Evolutionary conservation across 1,140 invertebrate species (phyloP), one percentile per base, ranked within the genome.

Genomic region (Cyrtorhinus lividipennis): DNA sequence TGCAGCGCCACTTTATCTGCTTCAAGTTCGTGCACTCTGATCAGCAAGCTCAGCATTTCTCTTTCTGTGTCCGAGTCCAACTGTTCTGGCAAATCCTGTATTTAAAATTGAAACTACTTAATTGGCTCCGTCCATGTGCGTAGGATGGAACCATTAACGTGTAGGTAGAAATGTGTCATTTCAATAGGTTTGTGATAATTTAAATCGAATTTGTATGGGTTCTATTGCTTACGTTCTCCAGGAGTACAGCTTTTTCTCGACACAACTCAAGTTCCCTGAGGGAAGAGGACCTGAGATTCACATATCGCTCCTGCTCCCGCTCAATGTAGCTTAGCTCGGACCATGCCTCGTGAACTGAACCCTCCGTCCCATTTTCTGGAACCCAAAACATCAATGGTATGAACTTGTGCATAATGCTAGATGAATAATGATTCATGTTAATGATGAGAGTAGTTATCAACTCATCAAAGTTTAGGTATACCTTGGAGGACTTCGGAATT

Each of bases 1-100:
- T 94, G 89, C 64, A 93, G 77, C 67, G 92, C 90, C 72, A 91
- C 83, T 74, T 92, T 95, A 71, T 93, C 88, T 0, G 92, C 90
- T 76, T 95, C 91, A 25, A 95, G 75, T 74, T 94, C 89, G 71
- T 95, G 91, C 3, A 94, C 86, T 66, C 87, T 80, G 69, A 90
- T 90, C 68, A 95, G 82, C 22, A 95, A 74, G 12, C 84, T 81
- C 18, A 93, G 74, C 27, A 95, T 81, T 68, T 95, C 92, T 53
- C 87, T 78, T 73, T 95, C 91, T 62, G 92, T 89, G 46, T 90
- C 86, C 58, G 85, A 90, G 68, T 81, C 90, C 44, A 91, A 85
- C 61, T 85, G 80, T 30, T 83, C 83, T 15, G 90, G 90, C 44
- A 93, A 76, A 75, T 88, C 87, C 89, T 92, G 69, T 8, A 69